phyloP scores from a whole-genome alignment of 1,140 invertebrate genomes.

The Lucilia cuprina region DNA sequence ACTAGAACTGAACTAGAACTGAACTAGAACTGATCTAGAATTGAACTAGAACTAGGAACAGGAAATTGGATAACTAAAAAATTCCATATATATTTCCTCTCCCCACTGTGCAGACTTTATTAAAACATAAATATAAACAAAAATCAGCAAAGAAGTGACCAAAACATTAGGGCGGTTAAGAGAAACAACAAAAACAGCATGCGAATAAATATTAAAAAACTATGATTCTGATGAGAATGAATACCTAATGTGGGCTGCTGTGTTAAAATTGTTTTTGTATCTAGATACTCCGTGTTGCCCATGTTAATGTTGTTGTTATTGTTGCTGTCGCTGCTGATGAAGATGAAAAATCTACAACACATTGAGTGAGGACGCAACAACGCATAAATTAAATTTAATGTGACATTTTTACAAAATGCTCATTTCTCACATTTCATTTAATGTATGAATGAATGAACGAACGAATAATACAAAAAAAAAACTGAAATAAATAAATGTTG shows the following conservation, averaged over 20 bases:
- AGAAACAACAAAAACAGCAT: neutral
- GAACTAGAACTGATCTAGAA: too few relatives aligned
- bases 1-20: too few relatives aligned
- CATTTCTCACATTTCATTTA: constrained; percentile 54
- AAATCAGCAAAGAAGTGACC: neutral
- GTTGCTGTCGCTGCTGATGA: constrained; percentile 21
- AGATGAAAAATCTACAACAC: constrained; percentile 25
- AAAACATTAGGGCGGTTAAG: neutral
- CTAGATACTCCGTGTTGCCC: constrained; percentile 18
- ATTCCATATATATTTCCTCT: too few relatives aligned
- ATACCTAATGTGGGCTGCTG: neutral
- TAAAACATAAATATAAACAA: neutral
- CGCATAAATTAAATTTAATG: constrained; percentile 62
- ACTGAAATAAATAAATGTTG: too few relatives aligned
- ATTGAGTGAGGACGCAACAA: constrained; percentile 42
- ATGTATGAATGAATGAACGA: neutral
- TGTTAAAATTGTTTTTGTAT: neutral
- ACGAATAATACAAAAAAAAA: too few relatives aligned
- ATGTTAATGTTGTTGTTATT: neutral
- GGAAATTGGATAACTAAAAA: too few relatives aligned
- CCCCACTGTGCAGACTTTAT: neutral
- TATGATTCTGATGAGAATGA: neutral
- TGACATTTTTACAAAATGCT: constrained; percentile 62
- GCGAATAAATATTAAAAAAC: neutral
- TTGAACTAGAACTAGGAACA: too few relatives aligned